Base-by-base conservation (phyloP, 2,888 invertebrate species). In the Acleris holmiana region DNA sequence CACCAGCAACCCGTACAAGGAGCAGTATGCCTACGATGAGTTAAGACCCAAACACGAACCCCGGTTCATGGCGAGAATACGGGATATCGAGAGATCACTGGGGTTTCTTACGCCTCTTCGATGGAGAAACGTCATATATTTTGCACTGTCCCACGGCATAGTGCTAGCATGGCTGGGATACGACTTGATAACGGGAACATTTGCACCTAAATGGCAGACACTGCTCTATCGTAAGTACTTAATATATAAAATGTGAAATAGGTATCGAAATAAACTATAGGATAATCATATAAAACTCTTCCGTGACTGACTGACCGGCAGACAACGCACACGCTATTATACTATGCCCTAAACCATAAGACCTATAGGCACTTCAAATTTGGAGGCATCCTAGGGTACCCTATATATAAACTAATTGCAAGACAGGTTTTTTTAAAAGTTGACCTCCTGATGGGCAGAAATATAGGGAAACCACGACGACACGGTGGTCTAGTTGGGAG, bases 111-210 rank as follows among this genome's bases (percentile, higher is more conserved):
- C 94, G 4, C 94, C 94, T 0, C 84, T 95, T 17, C 93, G 94
- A 72, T 96, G 95, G 95, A 82, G 83, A 53, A 95, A 95, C 74
- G 87, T 94, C 18, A 86, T 95, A 65, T 82, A 85, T 40, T 94
- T 96, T 48, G 79, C 83, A 2, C 6, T 90, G 10, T 82, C 94
- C 35, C 95, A 95, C 71, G n/a, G 94, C 0, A 65, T 89, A 0
- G 86, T 88, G 4, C 0, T 93, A 0, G 72, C 88, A 65, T 83
- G 85, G 61, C 74, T 93, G 5, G 0, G 84, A 5, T 74, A 77
- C 13, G 85, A 67, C 15, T 0, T 78, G 0, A 55, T 56, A 18
- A 73, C 73, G 82, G 82, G 65, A 64, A 70, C 3, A 66, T 29
- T 29, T 29, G 79, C 44, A 73, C 92, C 68, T 74, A 85, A 67